These are phyloP conservation scores for Sternotherus odoratus DNA, from an alignment of 2,797 vertebrate species.

Conservation along the genomic window DNA sequence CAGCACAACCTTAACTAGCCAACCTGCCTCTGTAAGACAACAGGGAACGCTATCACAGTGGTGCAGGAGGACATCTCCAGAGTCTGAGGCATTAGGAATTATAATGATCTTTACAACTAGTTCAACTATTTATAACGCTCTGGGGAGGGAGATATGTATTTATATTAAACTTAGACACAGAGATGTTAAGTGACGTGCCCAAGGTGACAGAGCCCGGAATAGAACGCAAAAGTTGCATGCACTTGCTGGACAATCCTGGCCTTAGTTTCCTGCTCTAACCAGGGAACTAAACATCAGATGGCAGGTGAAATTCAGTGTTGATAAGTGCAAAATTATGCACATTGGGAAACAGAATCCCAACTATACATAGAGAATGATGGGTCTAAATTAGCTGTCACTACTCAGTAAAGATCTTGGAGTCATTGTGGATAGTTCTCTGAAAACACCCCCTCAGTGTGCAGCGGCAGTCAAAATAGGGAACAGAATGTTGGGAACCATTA, in stretches of 20 bases:
- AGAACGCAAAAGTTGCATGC: not conserved
- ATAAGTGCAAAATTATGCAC: no score
- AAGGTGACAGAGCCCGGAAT: slow-evolving; percentile 27
- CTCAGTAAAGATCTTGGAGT: no score
- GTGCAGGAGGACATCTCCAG: not conserved
- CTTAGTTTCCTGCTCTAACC: not conserved
- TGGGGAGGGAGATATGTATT: not conserved
- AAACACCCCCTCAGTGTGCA: no score
- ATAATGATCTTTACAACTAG: not conserved
- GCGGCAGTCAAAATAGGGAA: no score
- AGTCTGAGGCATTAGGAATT: not conserved
- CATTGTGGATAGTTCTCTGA: no score
- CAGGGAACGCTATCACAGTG: not conserved
- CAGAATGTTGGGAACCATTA: no score
- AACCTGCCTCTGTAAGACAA: not conserved
- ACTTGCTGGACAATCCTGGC: not conserved
- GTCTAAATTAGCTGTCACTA: no score
- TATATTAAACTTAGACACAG: not conserved
- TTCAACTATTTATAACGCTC: not conserved
- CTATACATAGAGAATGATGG: no score
- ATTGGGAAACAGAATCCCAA: no score
- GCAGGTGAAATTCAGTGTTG: no score
- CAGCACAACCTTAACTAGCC: accelerated
- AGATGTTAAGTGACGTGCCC: not conserved
- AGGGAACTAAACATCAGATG: no score